Base-by-base conservation (phyloP, 2,797 vertebrate species). In the Eurystomus glaucurus region DNA sequence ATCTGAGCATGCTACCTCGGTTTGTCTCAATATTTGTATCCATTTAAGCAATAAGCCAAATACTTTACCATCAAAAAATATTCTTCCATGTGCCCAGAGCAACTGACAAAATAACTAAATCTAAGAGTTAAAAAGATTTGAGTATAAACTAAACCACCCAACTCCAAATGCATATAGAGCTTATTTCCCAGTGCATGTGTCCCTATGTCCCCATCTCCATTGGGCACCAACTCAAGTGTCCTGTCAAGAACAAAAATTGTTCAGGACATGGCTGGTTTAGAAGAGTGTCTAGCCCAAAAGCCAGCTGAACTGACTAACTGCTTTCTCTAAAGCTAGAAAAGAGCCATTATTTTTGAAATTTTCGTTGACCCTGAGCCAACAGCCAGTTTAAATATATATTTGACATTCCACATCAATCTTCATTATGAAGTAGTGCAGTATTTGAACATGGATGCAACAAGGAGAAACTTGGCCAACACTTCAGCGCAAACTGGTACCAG, bases 371-470 rank as follows among this genome's bases (percentile, higher is more conserved):
- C 52, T 31, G 15, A 88, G 31, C 6, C 41, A 75, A 52, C 31
- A 33, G 17, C 3, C 33, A 45, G 12, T 71, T 96, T 41, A 81
- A 81, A 68, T 11, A 70, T 1, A 4, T 21, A 46, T 52, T 86
- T 78, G 57, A 71, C n/a, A 48, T 68, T 68, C 39, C 41, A 19
- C 8, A 62, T 45, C 12, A 60, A 8, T 57, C 69, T 78, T 79
- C 0, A 0, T 17, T 62, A 51, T 19, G 14, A 37, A 51, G 33
- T 37, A 28, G 14, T 70, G 22, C 0, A 7, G 10, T 43, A 43
- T 61, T 70, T 15, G 16, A 41, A 46, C 0, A 0, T 0, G 3
- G 18, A 45, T 17, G 7, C 29, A 61, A 8, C 15, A 65, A 74
- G 23, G n/a, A 79, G 58, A 85, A 50, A 6, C 18, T 57, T 33